A percentile compares a stretch with the other conserved stretches of the same genome.
Evolutionary conservation across 2,797 vertebrate species (phyloP).

Genomic region (Chelonia mydas): DNA sequence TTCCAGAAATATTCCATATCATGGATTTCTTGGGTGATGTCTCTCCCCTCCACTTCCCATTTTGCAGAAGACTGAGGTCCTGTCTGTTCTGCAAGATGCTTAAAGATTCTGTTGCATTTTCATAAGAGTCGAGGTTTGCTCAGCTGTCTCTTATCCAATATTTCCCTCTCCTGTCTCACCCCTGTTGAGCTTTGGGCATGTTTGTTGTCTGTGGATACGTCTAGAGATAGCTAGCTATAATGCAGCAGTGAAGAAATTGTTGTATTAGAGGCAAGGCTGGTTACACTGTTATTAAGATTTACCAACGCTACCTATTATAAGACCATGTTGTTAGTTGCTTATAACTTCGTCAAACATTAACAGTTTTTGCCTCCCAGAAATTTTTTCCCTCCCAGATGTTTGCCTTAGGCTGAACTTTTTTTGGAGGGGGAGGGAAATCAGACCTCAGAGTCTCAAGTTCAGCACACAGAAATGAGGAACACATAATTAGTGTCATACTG

Average conservation of each 20-base stretch:
- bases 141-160: background rate
- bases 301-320: background rate
- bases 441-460: background rate
- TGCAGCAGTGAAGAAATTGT: constrained; percentile 55
- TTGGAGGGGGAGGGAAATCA: background rate
- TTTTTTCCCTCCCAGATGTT: constrained; percentile 21
- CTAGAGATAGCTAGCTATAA: constrained; percentile 35
- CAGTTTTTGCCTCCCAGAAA: too few species aligned
- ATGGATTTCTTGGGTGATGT: background rate
- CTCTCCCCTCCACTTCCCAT: background rate
- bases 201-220: background rate
- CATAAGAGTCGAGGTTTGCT: background rate
- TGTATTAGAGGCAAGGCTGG: background rate
- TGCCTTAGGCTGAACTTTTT: background rate
- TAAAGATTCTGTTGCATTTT: background rate
- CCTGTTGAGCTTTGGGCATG: background rate
- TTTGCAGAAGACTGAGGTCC: background rate
- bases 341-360: background rate
- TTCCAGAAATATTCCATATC: rapidly evolving
- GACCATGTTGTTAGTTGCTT: constrained; percentile 22
- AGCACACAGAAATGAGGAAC: background rate
- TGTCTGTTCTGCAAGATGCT: background rate
- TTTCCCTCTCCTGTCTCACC: constrained; percentile 20
- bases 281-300: background rate
- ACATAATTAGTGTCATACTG: background rate